These are phyloP conservation scores for Xiphophorus couchianus DNA, from an alignment of 2,113 vertebrate genomes.

Conservation along the genomic window DNA sequence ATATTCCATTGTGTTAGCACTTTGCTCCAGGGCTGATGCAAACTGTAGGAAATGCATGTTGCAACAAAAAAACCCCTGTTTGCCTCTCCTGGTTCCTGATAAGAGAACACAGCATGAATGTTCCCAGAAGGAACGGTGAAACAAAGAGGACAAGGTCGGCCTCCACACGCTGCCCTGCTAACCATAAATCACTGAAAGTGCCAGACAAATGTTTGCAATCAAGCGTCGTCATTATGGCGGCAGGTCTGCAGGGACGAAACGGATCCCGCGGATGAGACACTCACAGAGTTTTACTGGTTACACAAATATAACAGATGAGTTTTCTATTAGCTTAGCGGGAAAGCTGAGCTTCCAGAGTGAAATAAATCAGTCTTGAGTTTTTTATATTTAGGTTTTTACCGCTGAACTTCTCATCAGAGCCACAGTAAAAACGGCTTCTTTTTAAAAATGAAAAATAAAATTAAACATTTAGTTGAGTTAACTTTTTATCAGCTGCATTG, in stretches of 20 bases:
- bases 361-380: no score
- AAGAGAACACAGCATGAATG: slow-evolving; percentile 8
- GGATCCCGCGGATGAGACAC: slow-evolving; percentile 39
- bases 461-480: no score
- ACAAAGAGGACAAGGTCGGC: slow-evolving; percentile 46
- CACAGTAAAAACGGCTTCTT: no score
- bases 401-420: no score
- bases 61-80: slow-evolving; percentile 10
- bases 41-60: neutral
- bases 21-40: slow-evolving; percentile 7
- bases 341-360: no score
- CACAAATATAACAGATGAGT: slow-evolving; percentile 50
- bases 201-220: slow-evolving; percentile 56
- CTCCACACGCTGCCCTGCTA: slow-evolving; percentile 10
- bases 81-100: slow-evolving; percentile 1
- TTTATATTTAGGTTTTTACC: no score
- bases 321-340: slow-evolving; percentile 13
- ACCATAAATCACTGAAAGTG: slow-evolving; percentile 47
- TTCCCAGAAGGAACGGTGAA: slow-evolving; percentile 14
- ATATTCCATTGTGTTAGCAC: neutral
- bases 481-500: no score
- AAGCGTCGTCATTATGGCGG: slow-evolving; percentile 46
- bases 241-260: slow-evolving; percentile 28
- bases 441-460: no score
- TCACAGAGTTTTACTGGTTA: slow-evolving; percentile 38